Percentiles rank a stretch among this genome's conserved stretches.
These are phyloP conservation scores for Prosopocoilus inquinatus DNA, from an alignment of 2,888 invertebrate species.

Conservation along the genomic window DNA sequence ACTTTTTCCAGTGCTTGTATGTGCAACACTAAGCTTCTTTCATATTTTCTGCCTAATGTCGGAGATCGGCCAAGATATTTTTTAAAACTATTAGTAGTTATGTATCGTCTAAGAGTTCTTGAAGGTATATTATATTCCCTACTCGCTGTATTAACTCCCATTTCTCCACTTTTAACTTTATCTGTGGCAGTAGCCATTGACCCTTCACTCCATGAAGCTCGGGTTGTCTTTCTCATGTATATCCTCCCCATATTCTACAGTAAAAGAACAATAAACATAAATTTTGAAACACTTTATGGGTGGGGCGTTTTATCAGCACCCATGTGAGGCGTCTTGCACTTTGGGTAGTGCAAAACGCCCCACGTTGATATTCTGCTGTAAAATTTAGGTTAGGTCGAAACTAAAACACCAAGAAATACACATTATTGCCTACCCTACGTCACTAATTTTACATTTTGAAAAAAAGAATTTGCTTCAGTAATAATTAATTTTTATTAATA, in stretches of 20 bases:
- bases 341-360: not conserved
- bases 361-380: not conserved
- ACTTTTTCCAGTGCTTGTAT: constrained; percentile 12
- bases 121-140: not conserved
- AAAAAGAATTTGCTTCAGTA: too few species aligned
- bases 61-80: not conserved
- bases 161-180: too few species aligned
- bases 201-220: not conserved
- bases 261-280: not conserved
- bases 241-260: not conserved
- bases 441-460: too few species aligned
- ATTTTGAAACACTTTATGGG: not conserved
- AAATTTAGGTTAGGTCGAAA: too few species aligned
- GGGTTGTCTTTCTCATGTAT: not conserved
- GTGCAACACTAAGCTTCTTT: not conserved
- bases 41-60: not conserved
- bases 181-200: too few species aligned
- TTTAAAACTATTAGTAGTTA: too few species aligned
- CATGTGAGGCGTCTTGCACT: not conserved
- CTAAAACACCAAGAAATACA: too few species aligned
- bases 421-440: too few species aligned
- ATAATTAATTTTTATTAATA: too few species aligned
- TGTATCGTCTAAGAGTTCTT: not conserved
- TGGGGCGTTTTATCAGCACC: not conserved
- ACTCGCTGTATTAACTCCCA: too few species aligned